Percentiles rank a stretch among this genome's conserved stretches.
Evolutionary conservation across 2,113 vertebrate genomes (phyloP).

Genomic region (Colius striatus): DNA sequence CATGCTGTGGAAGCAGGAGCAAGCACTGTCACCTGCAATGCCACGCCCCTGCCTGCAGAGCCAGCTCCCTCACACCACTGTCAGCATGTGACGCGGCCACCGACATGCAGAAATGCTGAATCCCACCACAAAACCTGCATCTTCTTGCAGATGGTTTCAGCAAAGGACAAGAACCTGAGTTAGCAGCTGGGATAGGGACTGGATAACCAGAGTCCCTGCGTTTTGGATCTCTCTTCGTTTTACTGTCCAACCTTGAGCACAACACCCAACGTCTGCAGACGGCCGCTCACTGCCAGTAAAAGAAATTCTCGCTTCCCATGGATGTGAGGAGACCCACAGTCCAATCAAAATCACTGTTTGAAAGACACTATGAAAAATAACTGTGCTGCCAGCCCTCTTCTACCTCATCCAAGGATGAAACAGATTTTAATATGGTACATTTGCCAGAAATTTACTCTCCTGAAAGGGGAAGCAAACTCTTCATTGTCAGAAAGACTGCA

Average conservation of each 20-base stretch:
- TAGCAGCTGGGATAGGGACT: background rate
- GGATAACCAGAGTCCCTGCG: background rate
- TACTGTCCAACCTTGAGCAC: background rate
- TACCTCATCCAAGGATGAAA: background rate
- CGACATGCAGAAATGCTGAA: background rate
- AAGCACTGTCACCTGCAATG: rapidly evolving
- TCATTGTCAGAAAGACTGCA: background rate
- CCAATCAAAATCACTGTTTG: background rate
- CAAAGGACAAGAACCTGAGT: rapidly evolving
- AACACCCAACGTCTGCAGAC: background rate
- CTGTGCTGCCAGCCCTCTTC: background rate
- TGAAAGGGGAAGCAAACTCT: background rate
- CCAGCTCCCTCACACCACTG: rapidly evolving
- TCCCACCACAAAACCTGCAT: background rate
- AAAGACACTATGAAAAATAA: background rate
- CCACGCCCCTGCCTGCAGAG: background rate
- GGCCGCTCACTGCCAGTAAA: background rate
- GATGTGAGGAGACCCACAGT: background rate
- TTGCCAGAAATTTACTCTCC: background rate
- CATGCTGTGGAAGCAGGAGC: background rate
- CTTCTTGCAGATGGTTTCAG: background rate
- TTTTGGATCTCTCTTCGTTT: background rate
- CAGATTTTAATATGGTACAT: background rate
- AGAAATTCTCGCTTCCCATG: background rate
- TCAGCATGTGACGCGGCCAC: background rate